Conservation (phyloP, 2,797 vertebrate species). For the Neoniphon sammara region DNA sequence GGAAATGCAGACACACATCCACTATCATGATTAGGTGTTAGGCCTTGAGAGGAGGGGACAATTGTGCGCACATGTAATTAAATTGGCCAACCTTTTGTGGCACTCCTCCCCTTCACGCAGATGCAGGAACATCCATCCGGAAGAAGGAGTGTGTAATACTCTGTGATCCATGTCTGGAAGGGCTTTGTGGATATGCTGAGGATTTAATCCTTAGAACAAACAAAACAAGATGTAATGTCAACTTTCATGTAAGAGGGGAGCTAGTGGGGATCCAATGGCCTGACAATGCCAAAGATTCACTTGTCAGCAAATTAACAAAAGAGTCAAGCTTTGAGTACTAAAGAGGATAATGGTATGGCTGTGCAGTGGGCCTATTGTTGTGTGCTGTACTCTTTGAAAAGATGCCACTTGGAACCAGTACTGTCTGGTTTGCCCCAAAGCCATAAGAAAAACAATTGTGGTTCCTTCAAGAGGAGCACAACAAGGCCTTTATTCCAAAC, state of each 20-base stretch:
- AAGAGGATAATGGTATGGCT: slow-evolving; percentile 9
- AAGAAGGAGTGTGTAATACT: slow-evolving; percentile 73
- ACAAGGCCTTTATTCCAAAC: slow-evolving; percentile 13
- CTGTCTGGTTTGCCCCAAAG: not conserved
- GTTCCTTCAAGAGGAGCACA: not conserved
- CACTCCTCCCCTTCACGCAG: slow-evolving; percentile 57
- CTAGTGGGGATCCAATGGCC: slow-evolving; percentile 43
- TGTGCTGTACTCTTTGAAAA: not conserved
- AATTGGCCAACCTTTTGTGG: slow-evolving; percentile 78
- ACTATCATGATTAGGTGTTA: slow-evolving; percentile 74
- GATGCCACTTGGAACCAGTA: not conserved
- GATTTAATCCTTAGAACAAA: slow-evolving; percentile 72
- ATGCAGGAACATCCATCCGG: slow-evolving; percentile 69
- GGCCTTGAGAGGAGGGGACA: slow-evolving; percentile 77
- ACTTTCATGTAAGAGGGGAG: slow-evolving; percentile 35
- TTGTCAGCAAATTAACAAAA: slow-evolving; percentile 54
- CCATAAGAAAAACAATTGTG: not conserved
- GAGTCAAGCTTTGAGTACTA: slow-evolving; percentile 12
- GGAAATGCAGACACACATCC: slow-evolving; percentile 72
- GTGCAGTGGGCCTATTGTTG: slow-evolving; percentile 7
- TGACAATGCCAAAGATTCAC: slow-evolving; percentile 43
- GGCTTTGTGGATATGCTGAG: slow-evolving; percentile 48
- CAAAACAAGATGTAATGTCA: slow-evolving; percentile 72
- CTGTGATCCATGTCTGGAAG: slow-evolving; percentile 74
- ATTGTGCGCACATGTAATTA: slow-evolving; percentile 74